Percentiles rank a stretch among this genome's conserved stretches.
These are phyloP conservation scores for Microplitis mediator DNA, from an alignment of 1,140 invertebrate genomes.

Conservation along the genomic window DNA sequence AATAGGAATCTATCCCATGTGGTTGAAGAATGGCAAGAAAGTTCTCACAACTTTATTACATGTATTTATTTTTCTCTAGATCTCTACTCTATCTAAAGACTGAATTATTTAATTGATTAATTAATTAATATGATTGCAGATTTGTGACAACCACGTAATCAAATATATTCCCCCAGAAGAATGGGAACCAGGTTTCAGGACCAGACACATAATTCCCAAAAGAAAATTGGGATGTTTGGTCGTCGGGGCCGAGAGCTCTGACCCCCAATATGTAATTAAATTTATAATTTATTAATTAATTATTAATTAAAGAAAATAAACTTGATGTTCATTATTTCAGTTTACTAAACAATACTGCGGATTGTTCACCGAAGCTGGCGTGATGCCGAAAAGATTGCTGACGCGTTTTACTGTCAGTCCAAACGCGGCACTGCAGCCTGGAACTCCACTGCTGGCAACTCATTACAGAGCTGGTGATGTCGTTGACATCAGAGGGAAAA, in stretches of 20 bases:
- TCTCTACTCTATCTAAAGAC: not conserved
- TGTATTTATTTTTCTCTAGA: constrained; percentile 60
- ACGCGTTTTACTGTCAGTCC: constrained; percentile 86
- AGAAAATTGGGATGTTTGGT: constrained; percentile 74
- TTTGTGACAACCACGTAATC: constrained; percentile 95
- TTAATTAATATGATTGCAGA: constrained; percentile 61
- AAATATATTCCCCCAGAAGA: constrained; percentile 87
- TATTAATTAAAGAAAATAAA: constrained; percentile 2
- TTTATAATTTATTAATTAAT: not conserved
- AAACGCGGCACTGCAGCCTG: constrained; percentile 84
- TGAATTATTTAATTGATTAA: too few relatives aligned
- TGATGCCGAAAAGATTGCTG: constrained; percentile 86
- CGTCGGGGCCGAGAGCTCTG: constrained; percentile 87
- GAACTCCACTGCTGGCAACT: constrained; percentile 84
- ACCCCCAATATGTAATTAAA: constrained; percentile 72
- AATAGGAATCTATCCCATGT: constrained; percentile 92
- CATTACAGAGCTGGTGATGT: constrained; percentile 93
- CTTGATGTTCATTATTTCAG: constrained; percentile 45
- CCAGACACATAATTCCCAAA: constrained; percentile 52
- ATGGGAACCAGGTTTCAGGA: constrained; percentile 66
- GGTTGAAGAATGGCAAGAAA: constrained; percentile 85
- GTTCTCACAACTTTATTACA: constrained; percentile 84
- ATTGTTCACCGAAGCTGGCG: constrained; percentile 83
- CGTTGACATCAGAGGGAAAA: constrained; percentile 89
- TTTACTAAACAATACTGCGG: constrained; percentile 90